Percentiles rank a stretch among this genome's conserved stretches.
phyloP scores from a whole-genome alignment of 2,113 vertebrate genomes.

The Myrmophylax atrothorax region DNA sequence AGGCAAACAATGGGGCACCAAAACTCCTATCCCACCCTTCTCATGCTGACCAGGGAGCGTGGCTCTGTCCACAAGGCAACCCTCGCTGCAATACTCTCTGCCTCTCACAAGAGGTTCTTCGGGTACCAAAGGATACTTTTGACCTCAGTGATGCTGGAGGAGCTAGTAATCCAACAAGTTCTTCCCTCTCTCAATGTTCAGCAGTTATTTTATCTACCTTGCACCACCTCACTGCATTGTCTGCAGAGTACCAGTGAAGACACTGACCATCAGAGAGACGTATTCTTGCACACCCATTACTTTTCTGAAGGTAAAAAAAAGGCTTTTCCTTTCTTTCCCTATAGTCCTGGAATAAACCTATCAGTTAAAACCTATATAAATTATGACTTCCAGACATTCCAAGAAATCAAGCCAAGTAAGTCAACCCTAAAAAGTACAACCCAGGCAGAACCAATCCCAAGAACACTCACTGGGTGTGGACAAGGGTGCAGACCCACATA shows the following conservation, averaged over 20 bases:
- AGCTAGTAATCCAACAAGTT: neutral
- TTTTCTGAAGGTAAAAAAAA: neutral
- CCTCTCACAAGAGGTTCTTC: neutral
- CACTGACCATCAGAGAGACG: neutral
- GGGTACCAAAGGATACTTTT: neutral
- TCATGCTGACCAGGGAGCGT: fast-evolving
- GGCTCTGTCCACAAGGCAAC: neutral
- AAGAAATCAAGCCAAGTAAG: neutral
- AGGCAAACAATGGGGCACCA: neutral
- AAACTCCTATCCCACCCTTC: neutral
- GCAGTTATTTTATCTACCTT: neutral
- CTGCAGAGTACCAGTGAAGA: neutral
- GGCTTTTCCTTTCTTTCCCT: neutral
- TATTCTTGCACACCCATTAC: fast-evolving
- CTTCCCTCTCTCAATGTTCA: neutral
- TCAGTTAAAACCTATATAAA: neutral
- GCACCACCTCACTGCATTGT: fast-evolving
- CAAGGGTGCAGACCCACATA: neutral
- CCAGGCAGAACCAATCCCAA: neutral
- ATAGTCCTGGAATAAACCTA: neutral
- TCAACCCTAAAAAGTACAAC: neutral
- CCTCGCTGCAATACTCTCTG: neutral
- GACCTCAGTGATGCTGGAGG: neutral
- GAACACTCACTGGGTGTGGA: fast-evolving
- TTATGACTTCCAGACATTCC: neutral